phyloP scores from a whole-genome alignment of 2,797 vertebrate species.

The Spondyliosoma cantharus region DNA sequence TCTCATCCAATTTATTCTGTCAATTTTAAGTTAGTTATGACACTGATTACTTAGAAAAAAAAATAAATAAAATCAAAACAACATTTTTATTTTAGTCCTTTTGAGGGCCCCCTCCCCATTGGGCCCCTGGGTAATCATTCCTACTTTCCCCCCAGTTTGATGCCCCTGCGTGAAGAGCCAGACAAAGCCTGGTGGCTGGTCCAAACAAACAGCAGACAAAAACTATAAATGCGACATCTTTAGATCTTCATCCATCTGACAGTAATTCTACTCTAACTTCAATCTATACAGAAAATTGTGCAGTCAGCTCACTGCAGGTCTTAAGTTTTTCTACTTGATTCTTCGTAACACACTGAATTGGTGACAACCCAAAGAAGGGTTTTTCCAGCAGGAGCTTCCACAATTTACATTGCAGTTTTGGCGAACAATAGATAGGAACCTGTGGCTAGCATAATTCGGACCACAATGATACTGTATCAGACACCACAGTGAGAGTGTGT shows the following conservation, averaged over 20 bases:
- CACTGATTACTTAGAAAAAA: no score
- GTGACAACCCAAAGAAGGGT: slow-evolving; percentile 54
- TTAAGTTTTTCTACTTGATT: slow-evolving; percentile 29
- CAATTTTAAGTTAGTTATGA: no score
- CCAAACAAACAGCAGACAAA: slow-evolving; percentile 11
- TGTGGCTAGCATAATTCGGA: slow-evolving; percentile 24
- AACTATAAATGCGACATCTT: neutral
- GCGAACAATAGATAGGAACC: slow-evolving; percentile 64
- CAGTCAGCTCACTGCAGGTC: slow-evolving; percentile 27
- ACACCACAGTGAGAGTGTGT: slow-evolving; percentile 53
- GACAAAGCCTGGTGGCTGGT: neutral
- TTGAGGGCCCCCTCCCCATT: no score
- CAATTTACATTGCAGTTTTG: slow-evolving; percentile 40
- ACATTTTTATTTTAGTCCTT: no score
- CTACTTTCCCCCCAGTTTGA: no score
- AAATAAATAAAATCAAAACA: no score
- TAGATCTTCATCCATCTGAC: slow-evolving; percentile 12
- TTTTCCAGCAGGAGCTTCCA: slow-evolving; percentile 59
- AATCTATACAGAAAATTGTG: neutral
- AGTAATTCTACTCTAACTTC: slow-evolving; percentile 14
- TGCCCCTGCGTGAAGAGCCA: neutral
- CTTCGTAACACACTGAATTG: slow-evolving; percentile 42
- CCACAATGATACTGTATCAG: slow-evolving; percentile 68
- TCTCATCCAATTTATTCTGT: no score
- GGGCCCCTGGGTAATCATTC: no score